Conservation (phyloP, 2,888 invertebrate genomes). For the Mesorhabditis spiculigera region DNA sequence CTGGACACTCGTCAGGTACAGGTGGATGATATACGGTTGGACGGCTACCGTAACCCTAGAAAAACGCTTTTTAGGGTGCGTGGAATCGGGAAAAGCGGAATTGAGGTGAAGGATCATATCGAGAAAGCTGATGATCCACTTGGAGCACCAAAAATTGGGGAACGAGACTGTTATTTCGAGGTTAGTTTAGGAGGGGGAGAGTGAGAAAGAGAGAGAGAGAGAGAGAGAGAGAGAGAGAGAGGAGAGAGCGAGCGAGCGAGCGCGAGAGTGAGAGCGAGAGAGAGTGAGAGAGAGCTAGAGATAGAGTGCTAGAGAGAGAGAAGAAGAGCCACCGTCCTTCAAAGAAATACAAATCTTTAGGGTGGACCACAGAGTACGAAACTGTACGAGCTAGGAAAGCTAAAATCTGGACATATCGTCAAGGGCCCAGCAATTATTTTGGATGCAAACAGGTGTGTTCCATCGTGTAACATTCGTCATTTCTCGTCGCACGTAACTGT, state of each 20-base stretch:
- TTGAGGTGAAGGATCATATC: constrained; percentile 18
- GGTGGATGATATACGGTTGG: constrained; percentile 77
- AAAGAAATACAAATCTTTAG: constrained; percentile 66
- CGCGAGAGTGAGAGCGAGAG: too few species aligned
- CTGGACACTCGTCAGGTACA: constrained; percentile 76
- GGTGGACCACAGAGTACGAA: constrained; percentile 71
- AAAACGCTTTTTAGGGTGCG: constrained; percentile 29
- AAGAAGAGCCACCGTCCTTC: background rate
- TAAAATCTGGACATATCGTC: constrained; percentile 72
- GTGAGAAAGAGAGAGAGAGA: too few species aligned
- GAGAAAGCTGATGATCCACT: constrained; percentile 16
- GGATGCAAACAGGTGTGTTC: constrained; percentile 70
- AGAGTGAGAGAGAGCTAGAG: too few species aligned
- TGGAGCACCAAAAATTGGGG: constrained; percentile 12
- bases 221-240: too few species aligned
- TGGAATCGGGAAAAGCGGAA: constrained; percentile 36
- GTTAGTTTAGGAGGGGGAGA: constrained; percentile 9
- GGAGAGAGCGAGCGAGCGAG: too few species aligned
- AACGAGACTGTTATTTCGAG: constrained; percentile 36
- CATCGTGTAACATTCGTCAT: constrained; percentile 1
- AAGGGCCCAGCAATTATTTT: constrained; percentile 89
- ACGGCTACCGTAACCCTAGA: constrained; percentile 1
- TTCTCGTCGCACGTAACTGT: background rate
- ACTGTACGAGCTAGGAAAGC: constrained; percentile 73
- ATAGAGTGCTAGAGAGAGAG: too few species aligned